Evolutionary conservation across 2,888 invertebrate genomes (phyloP), one percentile per base, ranked within the genome.

Genomic region (Imbricaverruca yamaguchii): DNA sequence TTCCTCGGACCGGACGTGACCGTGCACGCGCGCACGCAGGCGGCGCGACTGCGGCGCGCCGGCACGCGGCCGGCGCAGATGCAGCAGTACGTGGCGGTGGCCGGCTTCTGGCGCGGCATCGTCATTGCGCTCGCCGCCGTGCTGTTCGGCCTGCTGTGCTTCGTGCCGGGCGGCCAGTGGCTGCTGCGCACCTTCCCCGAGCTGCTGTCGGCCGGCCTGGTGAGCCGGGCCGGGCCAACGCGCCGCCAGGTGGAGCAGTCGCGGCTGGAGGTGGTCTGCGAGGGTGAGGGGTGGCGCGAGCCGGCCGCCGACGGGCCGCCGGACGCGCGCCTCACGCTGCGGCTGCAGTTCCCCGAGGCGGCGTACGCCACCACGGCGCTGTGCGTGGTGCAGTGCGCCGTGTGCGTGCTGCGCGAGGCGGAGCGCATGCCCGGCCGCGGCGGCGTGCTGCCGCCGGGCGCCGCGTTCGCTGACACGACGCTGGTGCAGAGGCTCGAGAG

Each of bases 1-100:
- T 97, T 97, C 88, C 91, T 91, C 0, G 95, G 95, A 59, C 89
- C 94, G 13, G 97, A 97, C 89, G 90, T 91, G 82, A 92, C 96
- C 2, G 92, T 97, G 0, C 91, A 93, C n/a, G 88, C 91, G 86
- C 90, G 97, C 80, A 92, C 95, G 0, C 96, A 97, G 87, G 90
- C 93, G 80, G 91, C 90, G 86, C 90, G 94, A 39, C 92, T 91
- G 86, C 91, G 92, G 74, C 87, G 88, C 1, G 90, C 91, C 0
- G 90, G 92, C 81, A 89, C 90, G 84, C 90, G 95, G 9, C 97
- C 97, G 0, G 91, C 91, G 12, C 95, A 96, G 87, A 90, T 94
- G 87, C 89, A 91, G 67, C 91, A 93, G 0, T 97, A 96, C 87
- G 84, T 93, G n/a, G 89, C 89, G 15, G 86, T 91, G 23, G 83